phyloP scores from a whole-genome alignment of 2,888 invertebrate genomes.

The Folsomia candida region DNA sequence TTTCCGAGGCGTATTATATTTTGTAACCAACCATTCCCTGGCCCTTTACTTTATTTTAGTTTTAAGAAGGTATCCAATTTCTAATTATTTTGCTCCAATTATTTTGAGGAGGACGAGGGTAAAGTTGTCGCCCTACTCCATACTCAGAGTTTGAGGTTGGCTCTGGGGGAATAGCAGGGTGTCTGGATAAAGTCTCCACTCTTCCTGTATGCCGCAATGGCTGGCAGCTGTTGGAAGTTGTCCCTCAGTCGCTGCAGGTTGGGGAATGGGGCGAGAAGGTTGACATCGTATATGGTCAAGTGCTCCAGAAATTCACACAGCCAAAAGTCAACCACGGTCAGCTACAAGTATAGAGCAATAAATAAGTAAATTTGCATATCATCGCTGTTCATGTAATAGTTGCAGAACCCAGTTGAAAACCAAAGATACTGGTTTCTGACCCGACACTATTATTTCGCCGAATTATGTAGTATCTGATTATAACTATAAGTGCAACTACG shows the following conservation, averaged over 20 bases:
- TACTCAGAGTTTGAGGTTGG: not conserved
- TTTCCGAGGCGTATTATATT: no score
- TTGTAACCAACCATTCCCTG: no score
- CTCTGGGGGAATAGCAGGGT: slow-evolving; percentile 52
- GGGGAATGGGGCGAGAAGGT: slow-evolving; percentile 52
- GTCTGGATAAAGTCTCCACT: slow-evolving; percentile 51
- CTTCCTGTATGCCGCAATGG: slow-evolving; percentile 52
- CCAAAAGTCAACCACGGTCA: slow-evolving; percentile 55
- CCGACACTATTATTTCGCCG: no score
- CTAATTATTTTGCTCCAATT: no score
- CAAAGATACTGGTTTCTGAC: not conserved
- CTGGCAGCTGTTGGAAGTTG: slow-evolving; percentile 53
- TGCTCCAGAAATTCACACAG: slow-evolving; percentile 55
- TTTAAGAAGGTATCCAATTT: no score
- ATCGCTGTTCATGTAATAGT: not conserved
- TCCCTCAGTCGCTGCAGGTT: slow-evolving; percentile 53
- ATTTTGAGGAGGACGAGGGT: no score
- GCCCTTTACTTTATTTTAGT: no score
- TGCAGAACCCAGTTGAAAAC: no score
- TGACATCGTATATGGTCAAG: slow-evolving; percentile 52
- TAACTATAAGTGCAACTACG: not conserved
- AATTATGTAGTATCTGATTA: no score
- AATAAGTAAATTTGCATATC: not conserved
- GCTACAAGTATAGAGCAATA: slow-evolving; percentile 10
- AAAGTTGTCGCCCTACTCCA: no score